A percentile compares a stretch with the other conserved stretches of the same genome.
These are phyloP conservation scores for Scaptomyza montana DNA, from an alignment of 1,140 invertebrate species.

Conservation along the genomic window DNA sequence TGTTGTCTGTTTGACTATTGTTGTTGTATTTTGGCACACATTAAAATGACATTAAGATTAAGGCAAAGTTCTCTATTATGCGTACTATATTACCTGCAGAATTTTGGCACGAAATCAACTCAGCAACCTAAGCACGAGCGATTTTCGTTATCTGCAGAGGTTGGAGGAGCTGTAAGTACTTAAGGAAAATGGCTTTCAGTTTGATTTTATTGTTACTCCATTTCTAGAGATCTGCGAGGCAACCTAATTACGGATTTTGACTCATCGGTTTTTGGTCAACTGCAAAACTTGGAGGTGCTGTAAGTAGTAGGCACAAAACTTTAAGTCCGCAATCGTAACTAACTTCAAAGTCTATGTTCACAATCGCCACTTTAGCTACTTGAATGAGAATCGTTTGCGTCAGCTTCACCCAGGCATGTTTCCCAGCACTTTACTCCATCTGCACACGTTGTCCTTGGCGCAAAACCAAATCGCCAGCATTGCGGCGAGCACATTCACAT, in stretches of 20 bases:
- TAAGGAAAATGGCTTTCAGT: neutral
- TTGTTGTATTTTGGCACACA: conserved; percentile 43
- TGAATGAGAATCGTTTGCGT: conserved; percentile 71
- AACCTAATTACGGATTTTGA: conserved; percentile 79
- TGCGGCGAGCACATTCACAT: conserved; percentile 66
- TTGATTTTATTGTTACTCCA: too few relatives aligned
- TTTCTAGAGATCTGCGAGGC: conserved; percentile 81
- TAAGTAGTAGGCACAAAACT: conserved; percentile 65
- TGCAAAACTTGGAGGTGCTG: conserved; percentile 79
- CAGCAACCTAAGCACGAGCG: conserved; percentile 53
- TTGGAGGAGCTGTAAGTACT: conserved; percentile 84
- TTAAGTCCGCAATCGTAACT: neutral
- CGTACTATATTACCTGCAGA: conserved; percentile 47
- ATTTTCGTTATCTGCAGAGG: conserved; percentile 68
- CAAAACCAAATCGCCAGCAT: conserved; percentile 79
- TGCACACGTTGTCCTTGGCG: conserved; percentile 82
- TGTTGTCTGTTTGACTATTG: conserved; percentile 52
- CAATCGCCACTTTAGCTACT: conserved; percentile 47
- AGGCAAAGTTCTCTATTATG: conserved; percentile 11
- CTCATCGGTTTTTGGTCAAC: conserved; percentile 62
- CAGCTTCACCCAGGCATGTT: conserved; percentile 62
- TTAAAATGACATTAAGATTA: conserved; percentile 66
- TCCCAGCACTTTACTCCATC: conserved; percentile 53
- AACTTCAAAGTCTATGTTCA: neutral
- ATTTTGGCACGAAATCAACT: conserved; percentile 80